Base-by-base conservation (phyloP, 2,888 invertebrate species). In the Melanargia galathea region DNA sequence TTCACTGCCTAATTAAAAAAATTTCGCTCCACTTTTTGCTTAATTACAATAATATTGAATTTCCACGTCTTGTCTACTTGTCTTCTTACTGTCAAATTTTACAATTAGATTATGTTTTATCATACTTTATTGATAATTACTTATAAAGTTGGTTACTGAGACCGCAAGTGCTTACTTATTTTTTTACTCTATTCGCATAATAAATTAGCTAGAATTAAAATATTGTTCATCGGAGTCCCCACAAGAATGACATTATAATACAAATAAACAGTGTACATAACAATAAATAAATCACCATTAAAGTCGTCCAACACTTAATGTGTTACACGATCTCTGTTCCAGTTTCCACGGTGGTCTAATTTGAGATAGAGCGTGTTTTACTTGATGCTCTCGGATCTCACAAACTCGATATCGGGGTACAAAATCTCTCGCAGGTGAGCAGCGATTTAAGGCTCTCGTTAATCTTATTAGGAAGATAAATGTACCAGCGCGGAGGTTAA, bases 401-500 rank as follows among this genome's bases (percentile, higher is more conserved):
- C 52, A 52, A 20, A 52, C 52, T 20, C 60, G 60, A 57, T 65
- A 66, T 67, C 66, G 62, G 65, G 62, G 65, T 57, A 64, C 67
- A 64, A 65, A 69, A 70, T 71, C 65, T 61, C 63, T 66, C 60
- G 64, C 71, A 71, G 73, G 70, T 71, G 72, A 70, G 64, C 66
- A 60, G 64, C 65, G 66, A 70, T 69, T 70, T 69, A 69, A 71
- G 68, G 65, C 66, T 68, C 65, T 67, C 70, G 71, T 75, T 73
- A 74, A 72, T 75, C 72, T 74, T 70, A 71, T 69, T 70, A 68
- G 66, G 64, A 71, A 73, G 75, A 75, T 68, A 70, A 71, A 74
- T 74, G 65, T 65, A 62, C 65, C 64, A 65, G 65, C 70, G 70
- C 61, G 75, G 80, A 83, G 80, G 84, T 86, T 84, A 86, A 84